phyloP scores from a whole-genome alignment of 1,140 invertebrate genomes.

The Diachasma alloeum region DNA sequence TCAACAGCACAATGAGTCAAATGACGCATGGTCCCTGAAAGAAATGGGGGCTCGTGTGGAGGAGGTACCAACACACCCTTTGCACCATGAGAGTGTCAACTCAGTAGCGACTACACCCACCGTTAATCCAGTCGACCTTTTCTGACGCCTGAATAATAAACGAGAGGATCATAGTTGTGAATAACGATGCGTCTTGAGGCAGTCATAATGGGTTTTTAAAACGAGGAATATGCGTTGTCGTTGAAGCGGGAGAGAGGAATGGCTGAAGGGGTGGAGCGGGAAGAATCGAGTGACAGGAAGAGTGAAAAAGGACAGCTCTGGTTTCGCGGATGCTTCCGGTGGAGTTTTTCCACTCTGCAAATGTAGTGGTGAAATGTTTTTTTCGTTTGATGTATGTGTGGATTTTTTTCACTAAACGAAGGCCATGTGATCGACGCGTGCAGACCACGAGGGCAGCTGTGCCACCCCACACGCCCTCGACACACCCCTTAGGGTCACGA shows the following conservation, averaged over 20 bases:
- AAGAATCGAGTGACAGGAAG: slow-evolving; percentile 33
- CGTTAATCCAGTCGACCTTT: neutral
- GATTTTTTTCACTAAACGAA: neutral
- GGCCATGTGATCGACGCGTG: slow-evolving; percentile 25
- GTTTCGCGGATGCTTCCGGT: slow-evolving; percentile 28
- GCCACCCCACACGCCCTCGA: slow-evolving; percentile 31
- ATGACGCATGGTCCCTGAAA: slow-evolving; percentile 22
- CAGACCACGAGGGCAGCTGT: slow-evolving; percentile 23
- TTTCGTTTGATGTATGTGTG: neutral
- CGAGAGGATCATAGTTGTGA: slow-evolving; percentile 9
- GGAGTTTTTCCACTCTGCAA: neutral
- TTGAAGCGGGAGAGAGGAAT: neutral
- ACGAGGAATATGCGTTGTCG: neutral
- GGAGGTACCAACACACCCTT: neutral
- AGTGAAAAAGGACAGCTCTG: slow-evolving; percentile 28
- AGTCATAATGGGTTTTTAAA: neutral
- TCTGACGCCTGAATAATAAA: slow-evolving; percentile 14
- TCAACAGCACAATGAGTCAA: slow-evolving; percentile 26
- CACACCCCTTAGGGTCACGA: slow-evolving; percentile 30
- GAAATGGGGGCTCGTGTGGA: slow-evolving; percentile 14
- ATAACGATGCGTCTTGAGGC: slow-evolving; percentile 5
- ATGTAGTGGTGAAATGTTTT: slow-evolving; percentile 14
- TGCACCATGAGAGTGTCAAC: slow-evolving; percentile 13
- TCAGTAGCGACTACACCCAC: slow-evolving; percentile 14
- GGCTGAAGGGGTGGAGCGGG: slow-evolving; percentile 21